Percentiles rank a stretch among this genome's conserved stretches.
phyloP scores from a whole-genome alignment of 1,140 invertebrate species.

The Dendrolimus punctatus region DNA sequence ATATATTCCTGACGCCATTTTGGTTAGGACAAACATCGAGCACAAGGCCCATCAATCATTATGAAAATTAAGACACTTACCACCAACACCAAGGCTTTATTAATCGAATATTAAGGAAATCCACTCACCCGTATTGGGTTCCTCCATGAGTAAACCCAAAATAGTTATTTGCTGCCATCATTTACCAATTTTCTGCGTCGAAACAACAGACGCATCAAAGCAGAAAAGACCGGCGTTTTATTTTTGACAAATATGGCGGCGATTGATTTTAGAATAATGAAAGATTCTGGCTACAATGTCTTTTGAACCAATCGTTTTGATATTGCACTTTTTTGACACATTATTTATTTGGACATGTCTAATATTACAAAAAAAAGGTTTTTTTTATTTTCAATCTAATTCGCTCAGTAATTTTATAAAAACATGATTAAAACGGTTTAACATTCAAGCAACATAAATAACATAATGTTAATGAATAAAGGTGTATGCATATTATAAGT shows the following conservation, averaged over 20 bases:
- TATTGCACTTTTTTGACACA: too few relatives aligned
- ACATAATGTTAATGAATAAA: too few relatives aligned
- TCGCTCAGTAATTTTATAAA: too few relatives aligned
- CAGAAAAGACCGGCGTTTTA: conserved; percentile 61
- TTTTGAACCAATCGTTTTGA: too few relatives aligned
- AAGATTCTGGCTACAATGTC: too few relatives aligned
- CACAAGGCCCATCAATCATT: conserved; percentile 34
- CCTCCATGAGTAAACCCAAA: conserved; percentile 92
- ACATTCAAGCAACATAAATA: too few relatives aligned
- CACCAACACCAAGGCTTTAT: neutral
- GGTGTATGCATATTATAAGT: too few relatives aligned
- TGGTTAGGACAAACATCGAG: conserved; percentile 51
- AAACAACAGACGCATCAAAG: conserved; percentile 56
- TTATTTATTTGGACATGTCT: too few relatives aligned
- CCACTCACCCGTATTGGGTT: conserved; percentile 89
- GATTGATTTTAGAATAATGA: conserved; percentile 1
- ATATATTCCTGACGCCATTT: conserved; percentile 63
- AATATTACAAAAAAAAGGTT: too few relatives aligned
- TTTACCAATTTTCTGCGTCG: conserved; percentile 61
- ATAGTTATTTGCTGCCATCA: conserved; percentile 94
- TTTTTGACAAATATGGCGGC: conserved; percentile 53
- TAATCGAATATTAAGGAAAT: conserved; percentile 15
- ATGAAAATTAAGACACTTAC: conserved; percentile 4
- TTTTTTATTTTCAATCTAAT: too few relatives aligned
- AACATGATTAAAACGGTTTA: too few relatives aligned